These are phyloP conservation scores for Rutpela maculata DNA, from an alignment of 2,888 invertebrate species.

Conservation along the genomic window DNA sequence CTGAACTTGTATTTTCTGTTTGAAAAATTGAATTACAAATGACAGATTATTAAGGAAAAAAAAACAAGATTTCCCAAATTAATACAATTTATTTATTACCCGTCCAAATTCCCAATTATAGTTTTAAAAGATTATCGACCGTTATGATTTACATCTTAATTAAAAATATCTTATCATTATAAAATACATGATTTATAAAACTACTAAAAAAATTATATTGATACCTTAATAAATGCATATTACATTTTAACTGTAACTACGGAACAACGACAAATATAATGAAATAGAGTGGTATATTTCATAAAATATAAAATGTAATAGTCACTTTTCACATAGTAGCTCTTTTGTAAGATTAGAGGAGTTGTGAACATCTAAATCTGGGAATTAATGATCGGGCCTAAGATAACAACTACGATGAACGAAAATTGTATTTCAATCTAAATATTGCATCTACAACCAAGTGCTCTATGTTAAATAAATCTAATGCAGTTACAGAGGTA, in stretches of 20 bases:
- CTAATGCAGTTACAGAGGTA: constrained; percentile 26
- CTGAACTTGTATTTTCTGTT: too few species aligned
- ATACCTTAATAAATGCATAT: constrained; percentile 37
- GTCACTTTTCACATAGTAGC: neutral
- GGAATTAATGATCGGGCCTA: constrained; percentile 40
- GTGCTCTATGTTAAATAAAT: constrained; percentile 20
- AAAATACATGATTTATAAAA: constrained; percentile 35
- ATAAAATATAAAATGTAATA: constrained; percentile 28
- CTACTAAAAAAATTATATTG: constrained; percentile 45
- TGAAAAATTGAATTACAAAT: too few species aligned
- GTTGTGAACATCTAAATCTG: constrained; percentile 12
- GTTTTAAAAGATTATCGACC: constrained; percentile 23
- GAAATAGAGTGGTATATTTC: constrained; percentile 19
- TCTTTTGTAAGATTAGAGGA: neutral
- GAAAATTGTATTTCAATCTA: constrained; percentile 22
- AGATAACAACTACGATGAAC: constrained; percentile 16
- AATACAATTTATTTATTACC: constrained; percentile 50
- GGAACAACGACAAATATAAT: constrained; percentile 32
- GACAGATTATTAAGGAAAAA: neutral
- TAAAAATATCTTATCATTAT: constrained; percentile 30
- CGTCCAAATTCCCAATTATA: constrained; percentile 47
- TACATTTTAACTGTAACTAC: constrained; percentile 13
- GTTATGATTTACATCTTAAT: constrained; percentile 22
- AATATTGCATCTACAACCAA: constrained; percentile 40
- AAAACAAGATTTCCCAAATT: constrained; percentile 29